Evolutionary conservation across 2,888 invertebrate species (phyloP), one percentile per base, ranked within the genome.

Genomic region (Drosophila helvetica): DNA sequence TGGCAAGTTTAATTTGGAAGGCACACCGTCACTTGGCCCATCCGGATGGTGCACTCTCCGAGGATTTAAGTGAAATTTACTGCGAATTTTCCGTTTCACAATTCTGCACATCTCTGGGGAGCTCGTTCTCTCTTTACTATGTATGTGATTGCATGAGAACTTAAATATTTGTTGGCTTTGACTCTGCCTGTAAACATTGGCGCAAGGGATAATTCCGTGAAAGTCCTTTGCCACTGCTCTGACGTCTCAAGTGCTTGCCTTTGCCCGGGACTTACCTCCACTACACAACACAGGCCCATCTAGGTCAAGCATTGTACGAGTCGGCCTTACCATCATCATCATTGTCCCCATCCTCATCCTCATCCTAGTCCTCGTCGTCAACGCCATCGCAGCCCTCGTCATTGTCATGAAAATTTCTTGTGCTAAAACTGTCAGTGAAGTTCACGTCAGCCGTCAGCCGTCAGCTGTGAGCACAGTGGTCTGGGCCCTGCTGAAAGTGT

Each of bases 21-120:
- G 73, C 62, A 69, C 81, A 85, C 86, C 86, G 83, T 66, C 83
- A 77, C 72, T 71, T 65, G 70, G 56, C 62, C 74, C 77, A 78
- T 78, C 72, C 55, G 60, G 65, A 70, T 47, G 68, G 61, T 68
- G 55, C 47, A 60, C 54, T 74, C 84, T 57, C 74, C 27, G 52
- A 12, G 73, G 75, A 63, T 58, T 75, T 75, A 27, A 25, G 30
- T 0, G 48, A 17, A 50, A 54, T 59, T 76, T 22, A n/a, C 42
- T 3, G 33, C 17, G 46, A 43, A 64, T 56, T 74, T 57, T 51
- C 52, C 42, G 46, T 54, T 53, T 69, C 48, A 51, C 45, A 43
- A 25, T 27, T 59, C 48, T 63, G 19, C 63, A 63, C 46, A 62
- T 42, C n/a, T 17, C 58, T 27, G 30, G 62, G 71, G 52, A n/a